These are phyloP conservation scores for Porites lobata DNA, from an alignment of 92 coral and sea anemone genomes.

Conservation along the genomic window DNA sequence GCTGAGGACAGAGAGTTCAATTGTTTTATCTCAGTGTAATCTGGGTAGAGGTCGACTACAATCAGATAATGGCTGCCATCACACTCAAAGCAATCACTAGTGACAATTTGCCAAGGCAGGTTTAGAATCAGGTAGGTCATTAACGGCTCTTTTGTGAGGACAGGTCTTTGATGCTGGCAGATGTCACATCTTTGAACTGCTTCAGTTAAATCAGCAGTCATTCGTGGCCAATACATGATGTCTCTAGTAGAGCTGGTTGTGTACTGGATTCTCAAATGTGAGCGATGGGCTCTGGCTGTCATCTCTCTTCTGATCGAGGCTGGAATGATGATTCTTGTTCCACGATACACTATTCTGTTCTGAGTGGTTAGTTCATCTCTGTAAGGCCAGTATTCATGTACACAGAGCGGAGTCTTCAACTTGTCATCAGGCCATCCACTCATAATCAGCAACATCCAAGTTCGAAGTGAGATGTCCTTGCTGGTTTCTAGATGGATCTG, in stretches of 20 bases:
- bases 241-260: constrained; percentile 63
- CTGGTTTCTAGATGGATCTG: too few species aligned
- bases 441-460: constrained; percentile 19
- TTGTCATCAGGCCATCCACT: constrained; percentile 42
- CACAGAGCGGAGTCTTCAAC: background rate
- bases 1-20: too few species aligned
- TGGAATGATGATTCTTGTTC: constrained; percentile 55
- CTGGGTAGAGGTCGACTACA: background rate
- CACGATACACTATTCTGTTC: constrained; percentile 42
- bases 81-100: constrained; percentile 66
- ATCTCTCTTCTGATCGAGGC: constrained; percentile 48
- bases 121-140: constrained; percentile 67
- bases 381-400: constrained; percentile 38
- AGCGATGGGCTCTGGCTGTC: constrained; percentile 57
- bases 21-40: too few species aligned
- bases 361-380: constrained; percentile 46
- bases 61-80: constrained; percentile 59
- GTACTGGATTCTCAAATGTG: constrained; percentile 73
- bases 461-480: constrained; percentile 14
- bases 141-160: constrained; percentile 62
- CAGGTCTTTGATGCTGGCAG: constrained; percentile 50
- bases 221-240: constrained; percentile 71
- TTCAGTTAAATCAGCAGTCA: constrained; percentile 17
- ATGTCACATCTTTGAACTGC: constrained; percentile 27
- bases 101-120: constrained; percentile 66